Evolutionary conservation across 2,113 vertebrate genomes (phyloP), one percentile per base, ranked within the genome.

Genomic region (Carettochelys insculpta): DNA sequence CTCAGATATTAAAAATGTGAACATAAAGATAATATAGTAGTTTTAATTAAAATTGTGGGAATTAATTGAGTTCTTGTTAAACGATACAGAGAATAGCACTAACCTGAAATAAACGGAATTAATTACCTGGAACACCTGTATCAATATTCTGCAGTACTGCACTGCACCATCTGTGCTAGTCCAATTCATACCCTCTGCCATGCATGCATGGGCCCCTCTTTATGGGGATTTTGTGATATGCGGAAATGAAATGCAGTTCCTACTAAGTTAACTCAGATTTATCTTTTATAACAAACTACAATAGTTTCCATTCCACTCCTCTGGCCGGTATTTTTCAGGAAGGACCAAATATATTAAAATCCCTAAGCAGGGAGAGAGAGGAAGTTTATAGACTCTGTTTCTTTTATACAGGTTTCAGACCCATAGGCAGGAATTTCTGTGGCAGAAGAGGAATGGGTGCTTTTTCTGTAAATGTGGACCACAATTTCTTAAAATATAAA

Each of bases 121-220:
- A 38, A 38, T 54, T 31, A 25, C 47, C 48, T 14, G 34, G 38
- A 2, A 5, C 53, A 20, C 16, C 48, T 11, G 0, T 17, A 0
- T 3, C n/a, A 1, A 68, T 80, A 4, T 11, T 25, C n/a, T 54
- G 31, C n/a, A 41, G 20, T 13, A 51, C 5, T 56, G 56, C 17
- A 41, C 41, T 76, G n/a, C 73, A 43, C 41, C 41, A 76, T 27
- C 17, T 6, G 14, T 48, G 43, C 45, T 77, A 29, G 24, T n/a
- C 48, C 48, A 34, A 22, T 51, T 47, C 19, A 58, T 34, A 6
- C 19, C 43, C 29, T 12, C 27, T 56, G 29, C 19, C 5, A 22
- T 51, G 16, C 47, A 20, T 24, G 3, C 16, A n/a, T 12, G 25
- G 71, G 24, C 4, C 41, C 24, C 11, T 25, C 22, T 43, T 2